Base-by-base conservation (phyloP, 2,888 invertebrate species). In the Lithodes maja region DNA sequence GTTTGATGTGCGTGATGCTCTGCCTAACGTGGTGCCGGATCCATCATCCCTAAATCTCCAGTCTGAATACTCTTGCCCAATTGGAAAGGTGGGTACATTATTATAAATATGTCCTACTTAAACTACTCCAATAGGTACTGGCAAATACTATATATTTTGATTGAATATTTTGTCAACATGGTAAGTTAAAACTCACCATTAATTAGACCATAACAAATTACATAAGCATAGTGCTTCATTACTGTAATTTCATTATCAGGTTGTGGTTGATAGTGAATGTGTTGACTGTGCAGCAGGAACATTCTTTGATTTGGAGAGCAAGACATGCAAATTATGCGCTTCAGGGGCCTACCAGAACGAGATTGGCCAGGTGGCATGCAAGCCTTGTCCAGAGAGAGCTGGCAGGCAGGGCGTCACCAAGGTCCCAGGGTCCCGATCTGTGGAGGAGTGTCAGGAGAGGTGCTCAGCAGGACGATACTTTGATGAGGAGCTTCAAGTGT, bases 401-500 rank as follows among this genome's bases (percentile, higher is more conserved):
- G 98, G 98, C n/a, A 96, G 97, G 92, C 95, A 96, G 1, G 98
- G 98, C 87, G 98, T 98, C 5, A 98, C 98, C 0, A 96, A 97
- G 87, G 96, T 97, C 15, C 95, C 96, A 2, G 98, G 98, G 54
- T 97, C 98, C 0, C 95, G 98, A 92, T 97, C 97, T 92, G 97
- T 97, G 54, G 96, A 96, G 33, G 97, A 98, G 93, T 98, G 98
- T 93, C 98, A 98, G 95, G 98, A 98, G 94, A 96, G 97, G 92
- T 99, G 99, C 93, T 97, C 98, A 2, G 97, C 98, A 90, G 99
- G 99, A 90, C 98, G 98, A 94, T 99, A 97, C 94, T 98, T 97
- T 94, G 98, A 98, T 93, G 97, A 97, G 71, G 96, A 96, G 77
- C 96, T 97, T 0, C 98, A 98, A 75, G 95, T 98, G 1, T 99